A percentile compares a stretch with the other conserved stretches of the same genome.
Evolutionary conservation across 2,888 invertebrate species (phyloP).

Genomic region (Tiliacea citrago): DNA sequence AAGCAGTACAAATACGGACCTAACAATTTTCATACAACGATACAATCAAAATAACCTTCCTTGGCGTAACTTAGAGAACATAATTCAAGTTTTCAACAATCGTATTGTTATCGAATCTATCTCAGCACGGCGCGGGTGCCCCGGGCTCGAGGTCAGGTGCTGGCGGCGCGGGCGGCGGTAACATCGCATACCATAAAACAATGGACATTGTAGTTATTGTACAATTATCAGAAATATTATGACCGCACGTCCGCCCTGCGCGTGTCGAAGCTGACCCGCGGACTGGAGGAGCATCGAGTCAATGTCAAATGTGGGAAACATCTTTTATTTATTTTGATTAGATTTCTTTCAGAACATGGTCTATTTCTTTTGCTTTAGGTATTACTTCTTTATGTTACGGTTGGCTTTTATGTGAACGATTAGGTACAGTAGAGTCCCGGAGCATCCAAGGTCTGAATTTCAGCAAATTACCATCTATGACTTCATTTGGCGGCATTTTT

Average conservation of each 20-base stretch:
- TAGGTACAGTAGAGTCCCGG: not conserved
- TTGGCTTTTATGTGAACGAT: not conserved
- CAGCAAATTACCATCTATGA: not conserved
- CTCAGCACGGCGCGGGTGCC: conserved; percentile 58
- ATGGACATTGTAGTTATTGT: conserved; percentile 67
- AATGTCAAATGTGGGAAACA: conserved; percentile 23
- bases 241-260: conserved; percentile 33
- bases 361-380: not conserved
- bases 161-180: conserved; percentile 37
- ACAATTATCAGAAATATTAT: conserved; percentile 71
- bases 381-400: not conserved
- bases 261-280: conserved; percentile 31
- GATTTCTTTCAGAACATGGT: not conserved
- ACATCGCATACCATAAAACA: conserved; percentile 68
- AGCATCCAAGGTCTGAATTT: conserved; percentile 8
- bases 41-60: conserved; percentile 79
- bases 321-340: not conserved
- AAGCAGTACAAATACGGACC: conserved; percentile 72
- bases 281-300: conserved; percentile 1
- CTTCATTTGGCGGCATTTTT: not conserved
- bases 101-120: conserved; percentile 79
- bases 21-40: conserved; percentile 76
- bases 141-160: conserved; percentile 55
- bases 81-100: conserved; percentile 84
- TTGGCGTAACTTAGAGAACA: conserved; percentile 74